Base-by-base conservation (phyloP, 2,113 vertebrate species). In the Opisthocomus hoazin region DNA sequence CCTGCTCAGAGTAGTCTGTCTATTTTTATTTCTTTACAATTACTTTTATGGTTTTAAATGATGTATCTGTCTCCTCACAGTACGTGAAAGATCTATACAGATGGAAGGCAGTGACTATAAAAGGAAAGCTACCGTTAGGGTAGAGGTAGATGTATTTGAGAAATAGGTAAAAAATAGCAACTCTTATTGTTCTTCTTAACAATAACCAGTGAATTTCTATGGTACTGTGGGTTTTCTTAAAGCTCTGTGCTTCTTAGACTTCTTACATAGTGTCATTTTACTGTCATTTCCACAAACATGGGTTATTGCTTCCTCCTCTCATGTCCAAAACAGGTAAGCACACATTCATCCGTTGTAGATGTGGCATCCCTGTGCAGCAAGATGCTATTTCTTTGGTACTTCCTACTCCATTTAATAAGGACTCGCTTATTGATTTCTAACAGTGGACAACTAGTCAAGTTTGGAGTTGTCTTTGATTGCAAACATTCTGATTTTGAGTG, bases 401-500 rank as follows among this genome's bases (percentile, higher is more conserved):
- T 94, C 29, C 74, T 76, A 34, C 53, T 87, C 65, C 45, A 83
- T 89, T 91, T 76, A 68, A 36, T 87, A 81, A 78, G 53, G 63
- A 85, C 50, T 94, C 58, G 91, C 89, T 91, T 87, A 45, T 41
- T 93, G 81, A 81, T 89, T 91, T 45, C 41, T 81, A 65, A 48
- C 77, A 73, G 69, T 92, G 92, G 77, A 84, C 80, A 86, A 37
- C 71, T 77, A 89, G 83, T 81, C 74, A 87, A 69, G 84, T 87
- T 82, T 79, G 74, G 70, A 84, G 41, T 70, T 92, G 70, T 73
- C 89, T 92, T 89, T 84, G 85, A 89, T 76, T 87, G 87, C 84
- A 89, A 94, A 95, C 41, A 83, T 85, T 89, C 76, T 89, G 84
- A 87, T 95, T 87, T 87, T 96, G 94, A 94, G 46, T 95, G 92